Conservation (phyloP, 2,797 vertebrate species). For the Tenualosa ilisha region DNA sequence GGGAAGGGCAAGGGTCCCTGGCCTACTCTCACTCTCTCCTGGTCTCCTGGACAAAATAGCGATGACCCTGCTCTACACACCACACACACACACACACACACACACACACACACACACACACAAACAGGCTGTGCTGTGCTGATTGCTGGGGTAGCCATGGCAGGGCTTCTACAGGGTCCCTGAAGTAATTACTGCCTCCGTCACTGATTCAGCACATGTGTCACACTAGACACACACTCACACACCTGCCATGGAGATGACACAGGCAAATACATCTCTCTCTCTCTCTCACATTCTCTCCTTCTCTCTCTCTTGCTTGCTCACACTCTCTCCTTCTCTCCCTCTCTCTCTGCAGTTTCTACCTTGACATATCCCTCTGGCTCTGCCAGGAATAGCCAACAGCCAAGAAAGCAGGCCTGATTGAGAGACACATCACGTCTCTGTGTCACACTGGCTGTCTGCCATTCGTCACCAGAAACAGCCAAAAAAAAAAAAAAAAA, state of each 20-base stretch:
- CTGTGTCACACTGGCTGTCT: neutral
- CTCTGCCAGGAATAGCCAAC: neutral
- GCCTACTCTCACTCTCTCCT: neutral
- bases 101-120: constrained; percentile 21
- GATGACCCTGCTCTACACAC: neutral
- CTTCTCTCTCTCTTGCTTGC: too few relatives aligned
- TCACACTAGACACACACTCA: neutral
- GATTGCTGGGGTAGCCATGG: constrained; percentile 1
- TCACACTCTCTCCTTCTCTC: neutral
- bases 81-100: neutral
- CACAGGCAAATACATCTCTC: constrained; percentile 2
- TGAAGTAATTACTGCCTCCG: neutral
- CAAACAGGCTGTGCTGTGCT: neutral
- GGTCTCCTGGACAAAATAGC: neutral
- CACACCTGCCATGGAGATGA: constrained; percentile 19
- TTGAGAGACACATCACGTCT: neutral
- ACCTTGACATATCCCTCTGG: constrained; percentile 1
- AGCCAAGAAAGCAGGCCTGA: neutral
- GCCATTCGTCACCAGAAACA: neutral
- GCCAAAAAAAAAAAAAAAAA: neutral
- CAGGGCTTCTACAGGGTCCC: constrained; percentile 9
- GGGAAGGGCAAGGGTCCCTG: neutral
- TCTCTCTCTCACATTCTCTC: too few relatives aligned
- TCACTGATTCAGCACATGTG: constrained; percentile 22
- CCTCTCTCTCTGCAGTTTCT: neutral